Evolutionary conservation across 2,888 invertebrate species (phyloP), one percentile per base, ranked within the genome.

Genomic region (Gandaritis pyraliata): DNA sequence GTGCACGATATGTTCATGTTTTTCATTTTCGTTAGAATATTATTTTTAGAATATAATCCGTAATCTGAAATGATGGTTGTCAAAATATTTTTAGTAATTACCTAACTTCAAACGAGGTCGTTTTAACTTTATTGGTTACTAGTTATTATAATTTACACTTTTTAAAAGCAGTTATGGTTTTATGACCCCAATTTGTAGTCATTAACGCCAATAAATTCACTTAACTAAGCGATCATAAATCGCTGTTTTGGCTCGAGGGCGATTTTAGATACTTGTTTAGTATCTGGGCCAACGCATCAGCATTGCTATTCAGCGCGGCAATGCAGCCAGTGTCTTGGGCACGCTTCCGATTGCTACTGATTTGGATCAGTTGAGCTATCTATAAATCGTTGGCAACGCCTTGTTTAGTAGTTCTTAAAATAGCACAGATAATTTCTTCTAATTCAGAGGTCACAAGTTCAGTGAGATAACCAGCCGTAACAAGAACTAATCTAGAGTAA

Each of bases 401-500:
- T 50, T 41, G 47, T 47, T 52, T 18, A 41, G 2, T 41, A 50
- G 43, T 33, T 58, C 54, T 41, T 63, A 68, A 64, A 64, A 66
- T 70, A 70, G 67, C 64, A 41, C 59, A 52, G 58, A 61, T 62
- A 63, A 66, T 66, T 58, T 70, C 62, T 70, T 61, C 60, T 62
- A 65, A 68, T 68, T 60, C 59, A 66, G 65, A 66, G 70, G 70
- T 70, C 63, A 61, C 47, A 62, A 59, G 70, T 68, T 77, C 76
- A 74, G 74, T 78, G 75, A 74, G 75, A 71, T 75, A 78, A 82
- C 82, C 77, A 74, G 67, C 75, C 64, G 72, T 82, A 85, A 87
- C 83, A 72, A 85, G 85, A 77, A 72, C 78, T 85, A 88, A 90
- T 90, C 88, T 85, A 88, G 87, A 78, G 81, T 83, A 83, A 85